Evolutionary conservation across 2,888 invertebrate species (phyloP).

Genomic region (Subacronicta megacephala): DNA sequence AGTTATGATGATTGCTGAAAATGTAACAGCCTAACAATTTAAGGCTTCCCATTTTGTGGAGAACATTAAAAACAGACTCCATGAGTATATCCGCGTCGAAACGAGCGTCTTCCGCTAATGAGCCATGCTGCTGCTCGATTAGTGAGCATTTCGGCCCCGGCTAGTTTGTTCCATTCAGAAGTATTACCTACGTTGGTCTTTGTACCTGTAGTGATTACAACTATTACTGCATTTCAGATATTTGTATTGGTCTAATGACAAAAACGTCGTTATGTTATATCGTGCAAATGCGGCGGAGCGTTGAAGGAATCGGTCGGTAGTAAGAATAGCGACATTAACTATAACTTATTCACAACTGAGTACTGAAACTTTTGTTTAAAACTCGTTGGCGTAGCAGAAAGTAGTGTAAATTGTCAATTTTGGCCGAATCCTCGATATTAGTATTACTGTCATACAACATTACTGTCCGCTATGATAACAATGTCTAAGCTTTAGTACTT

Average conservation of each 20-base stretch:
- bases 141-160: slow-evolving; percentile 60
- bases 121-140: slow-evolving; percentile 69
- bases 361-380: too few species aligned
- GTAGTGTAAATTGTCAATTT: too few species aligned
- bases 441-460: too few species aligned
- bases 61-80: slow-evolving; percentile 65
- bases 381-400: too few species aligned
- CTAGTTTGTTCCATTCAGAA: slow-evolving; percentile 23
- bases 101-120: slow-evolving; percentile 70
- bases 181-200: slow-evolving; percentile 6
- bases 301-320: too few species aligned
- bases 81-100: slow-evolving; percentile 68
- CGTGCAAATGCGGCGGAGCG: too few species aligned
- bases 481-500: too few species aligned
- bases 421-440: too few species aligned
- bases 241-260: not conserved
- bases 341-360: too few species aligned
- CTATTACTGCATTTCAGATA: not conserved
- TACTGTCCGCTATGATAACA: too few species aligned
- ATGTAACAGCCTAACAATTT: slow-evolving; percentile 25
- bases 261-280: too few species aligned
- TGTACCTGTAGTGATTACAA: slow-evolving; percentile 4
- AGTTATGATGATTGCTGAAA: slow-evolving; percentile 6
- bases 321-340: too few species aligned
- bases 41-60: slow-evolving; percentile 34